Evolutionary conservation across 2,888 invertebrate species (phyloP), one percentile per base, ranked within the genome.

Genomic region (Sinodicranocentrus sp.): DNA sequence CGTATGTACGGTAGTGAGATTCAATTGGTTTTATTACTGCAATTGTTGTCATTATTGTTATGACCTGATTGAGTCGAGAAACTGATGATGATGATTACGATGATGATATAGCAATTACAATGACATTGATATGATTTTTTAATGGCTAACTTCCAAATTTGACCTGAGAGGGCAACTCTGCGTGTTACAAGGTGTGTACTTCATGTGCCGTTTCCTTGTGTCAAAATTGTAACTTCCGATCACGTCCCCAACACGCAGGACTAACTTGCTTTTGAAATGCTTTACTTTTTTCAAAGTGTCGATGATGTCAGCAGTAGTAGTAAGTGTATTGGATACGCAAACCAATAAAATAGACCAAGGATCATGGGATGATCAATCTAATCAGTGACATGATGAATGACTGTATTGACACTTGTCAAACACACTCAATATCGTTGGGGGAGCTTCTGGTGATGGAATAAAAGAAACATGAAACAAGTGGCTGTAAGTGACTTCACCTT

Each of bases 291-390:
- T n/a, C n/a, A n/a, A n/a, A 52, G 8, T 2, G n/a, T 5, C 6
- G 48, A 48, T 48, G 48, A 48, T 48, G 48, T 15, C 17, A 48
- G 48, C 3, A 5, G 39, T 39, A 8, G 39, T 39, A 8, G 39
- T 39, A 39, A 39, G 5, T 39, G 39, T 13, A 39, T 8, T 39
- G 13, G 39, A 5, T 39, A 39, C 13, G 39, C 10, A n/a, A 59
- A 28, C 33, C 54, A 67, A 76, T 67, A 67, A 63, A 33, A 19
- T 76, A 44, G 76, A 67, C 76, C 76, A 76, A 76, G 76, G 76
- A 52, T 67, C 57, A 76, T 76, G 76, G 76, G 76, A 76, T 39
- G 76, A 54, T 48, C 70, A 70, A 70, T 25, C 54, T 28, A 52
- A 19, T 54, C 39, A 67, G 54, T 57, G 67, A 76, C 67, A 76